A percentile compares a stretch with the other conserved stretches of the same genome.
Evolutionary conservation across 2,888 invertebrate genomes (phyloP).

Genomic region (Anodontia alba): DNA sequence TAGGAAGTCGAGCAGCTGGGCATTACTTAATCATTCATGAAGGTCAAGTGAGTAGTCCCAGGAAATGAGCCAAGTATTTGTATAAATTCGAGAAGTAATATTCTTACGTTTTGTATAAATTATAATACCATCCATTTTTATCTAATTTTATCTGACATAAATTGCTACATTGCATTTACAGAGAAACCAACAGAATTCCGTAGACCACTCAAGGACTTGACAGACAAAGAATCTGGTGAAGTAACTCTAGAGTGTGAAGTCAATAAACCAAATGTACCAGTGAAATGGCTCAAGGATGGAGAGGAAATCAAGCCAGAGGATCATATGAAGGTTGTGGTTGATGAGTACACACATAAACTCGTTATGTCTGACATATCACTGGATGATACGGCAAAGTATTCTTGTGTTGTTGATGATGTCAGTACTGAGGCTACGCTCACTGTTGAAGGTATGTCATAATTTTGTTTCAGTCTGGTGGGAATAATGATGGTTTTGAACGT

Average conservation of each 20-base stretch:
- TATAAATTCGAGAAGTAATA: too few relatives aligned
- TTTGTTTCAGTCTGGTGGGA: too few relatives aligned
- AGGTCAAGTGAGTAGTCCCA: too few relatives aligned
- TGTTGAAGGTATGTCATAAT: constrained; percentile 82
- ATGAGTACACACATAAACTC: constrained; percentile 86
- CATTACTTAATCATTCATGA: too few relatives aligned
- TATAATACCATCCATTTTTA: too few relatives aligned
- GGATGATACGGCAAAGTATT: constrained; percentile 80
- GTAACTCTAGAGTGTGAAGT: constrained; percentile 86
- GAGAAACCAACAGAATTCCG: constrained; percentile 83
- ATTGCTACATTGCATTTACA: too few relatives aligned
- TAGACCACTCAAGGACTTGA: constrained; percentile 68
- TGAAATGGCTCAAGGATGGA: constrained; percentile 91
- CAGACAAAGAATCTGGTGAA: constrained; percentile 71
- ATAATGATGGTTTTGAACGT: too few relatives aligned
- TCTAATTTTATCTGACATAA: too few relatives aligned
- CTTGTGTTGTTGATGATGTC: constrained; percentile 73
- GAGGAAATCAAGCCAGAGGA: constrained; percentile 94
- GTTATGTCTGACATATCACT: constrained; percentile 74
- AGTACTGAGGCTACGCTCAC: constrained; percentile 76
- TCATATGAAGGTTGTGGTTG: constrained; percentile 91
- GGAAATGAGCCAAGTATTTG: too few relatives aligned
- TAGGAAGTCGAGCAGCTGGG: too few relatives aligned
- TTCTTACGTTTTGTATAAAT: too few relatives aligned
- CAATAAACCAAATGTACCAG: constrained; percentile 86